A percentile compares a stretch with the other conserved stretches of the same genome.
Evolutionary conservation across 2,888 invertebrate species (phyloP).

Genomic region (Epinotia ramella): DNA sequence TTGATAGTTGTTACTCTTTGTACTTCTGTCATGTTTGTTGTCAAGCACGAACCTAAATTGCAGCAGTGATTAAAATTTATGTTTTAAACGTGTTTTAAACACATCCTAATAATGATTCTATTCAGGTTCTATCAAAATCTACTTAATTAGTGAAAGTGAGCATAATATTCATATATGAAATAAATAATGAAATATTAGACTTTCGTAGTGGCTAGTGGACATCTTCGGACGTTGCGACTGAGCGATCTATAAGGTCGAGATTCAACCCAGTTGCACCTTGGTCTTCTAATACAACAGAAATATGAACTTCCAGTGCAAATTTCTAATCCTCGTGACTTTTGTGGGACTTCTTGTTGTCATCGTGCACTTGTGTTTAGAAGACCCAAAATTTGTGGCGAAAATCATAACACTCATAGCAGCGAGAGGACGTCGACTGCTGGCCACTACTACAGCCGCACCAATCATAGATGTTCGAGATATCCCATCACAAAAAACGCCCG

Average conservation of each 20-base stretch:
- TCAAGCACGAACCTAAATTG: not conserved
- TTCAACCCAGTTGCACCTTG: slow-evolving; percentile 35
- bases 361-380: slow-evolving; percentile 3
- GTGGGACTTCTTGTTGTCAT: not conserved
- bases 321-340: not conserved
- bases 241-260: slow-evolving; percentile 11
- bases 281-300: not conserved
- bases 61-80: not conserved
- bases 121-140: too few species aligned
- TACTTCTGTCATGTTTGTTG: not conserved
- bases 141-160: not conserved
- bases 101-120: not conserved
- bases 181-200: not conserved
- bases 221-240: not conserved
- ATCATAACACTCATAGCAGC: not conserved
- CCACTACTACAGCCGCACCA: not conserved
- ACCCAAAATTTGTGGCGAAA: not conserved
- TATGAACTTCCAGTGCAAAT: slow-evolving; percentile 5
- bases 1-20: not conserved
- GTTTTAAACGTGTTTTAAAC: not conserved
- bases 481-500: not conserved
- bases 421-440: not conserved
- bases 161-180: not conserved
- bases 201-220: slow-evolving; percentile 43
- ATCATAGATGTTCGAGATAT: not conserved